Percentiles rank a stretch among this genome's conserved stretches.
These are phyloP conservation scores for Cynopterus sphinx DNA, from an alignment of 2,797 vertebrate genomes.

Conservation along the genomic window DNA sequence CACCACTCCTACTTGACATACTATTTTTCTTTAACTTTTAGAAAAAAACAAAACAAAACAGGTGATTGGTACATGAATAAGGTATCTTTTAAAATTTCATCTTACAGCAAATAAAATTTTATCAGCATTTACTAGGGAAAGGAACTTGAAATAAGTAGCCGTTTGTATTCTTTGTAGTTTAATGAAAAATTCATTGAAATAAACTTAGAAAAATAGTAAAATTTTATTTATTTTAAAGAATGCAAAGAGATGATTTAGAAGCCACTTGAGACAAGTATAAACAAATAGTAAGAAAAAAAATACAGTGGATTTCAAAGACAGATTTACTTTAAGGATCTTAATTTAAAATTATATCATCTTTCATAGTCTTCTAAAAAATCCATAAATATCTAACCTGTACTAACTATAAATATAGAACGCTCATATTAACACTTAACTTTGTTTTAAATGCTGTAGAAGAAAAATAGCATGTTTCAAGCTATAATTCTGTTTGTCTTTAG, in stretches of 20 bases:
- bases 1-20: background rate
- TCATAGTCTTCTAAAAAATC: conserved; percentile 27
- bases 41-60: conserved; percentile 30
- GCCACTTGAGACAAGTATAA: background rate
- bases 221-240: conserved; percentile 39
- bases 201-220: background rate
- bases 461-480: conserved; percentile 38
- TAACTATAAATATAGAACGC: background rate
- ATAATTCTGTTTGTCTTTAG: conserved; percentile 28
- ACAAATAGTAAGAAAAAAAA: conserved; percentile 31
- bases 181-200: conserved; percentile 51
- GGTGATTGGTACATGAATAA: background rate
- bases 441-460: conserved; percentile 7
- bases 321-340: background rate
- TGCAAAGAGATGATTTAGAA: conserved; percentile 1
- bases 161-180: background rate
- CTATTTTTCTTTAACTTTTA: conserved; percentile 12
- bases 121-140: conserved; percentile 6
- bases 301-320: background rate
- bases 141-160: background rate
- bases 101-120: conserved; percentile 2
- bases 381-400: conserved; percentile 16
- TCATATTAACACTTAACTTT: background rate
- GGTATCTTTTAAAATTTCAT: background rate
- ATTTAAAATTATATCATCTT: conserved; percentile 53